These are phyloP conservation scores for Hydractinia echinata DNA, from an alignment of 30 jellyfish, hydroid and myxozoan species.

Conservation along the genomic window DNA sequence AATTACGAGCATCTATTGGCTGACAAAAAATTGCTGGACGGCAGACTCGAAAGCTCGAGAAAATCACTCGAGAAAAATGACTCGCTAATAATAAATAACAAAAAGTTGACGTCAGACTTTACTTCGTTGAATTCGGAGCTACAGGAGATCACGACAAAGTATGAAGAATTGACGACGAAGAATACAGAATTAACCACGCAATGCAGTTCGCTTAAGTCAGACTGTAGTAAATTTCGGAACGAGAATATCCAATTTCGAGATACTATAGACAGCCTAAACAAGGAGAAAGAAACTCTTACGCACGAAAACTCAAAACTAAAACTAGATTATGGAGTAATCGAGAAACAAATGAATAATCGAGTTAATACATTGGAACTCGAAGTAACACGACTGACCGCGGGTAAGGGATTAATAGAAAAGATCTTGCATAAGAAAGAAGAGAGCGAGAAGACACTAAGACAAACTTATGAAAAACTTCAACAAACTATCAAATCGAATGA, in stretches of 20 bases:
- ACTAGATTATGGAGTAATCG: not conserved
- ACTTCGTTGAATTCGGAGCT: not conserved
- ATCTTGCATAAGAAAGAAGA: conserved; percentile 25
- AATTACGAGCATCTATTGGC: not conserved
- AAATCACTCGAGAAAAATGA: not conserved
- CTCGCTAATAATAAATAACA: not conserved
- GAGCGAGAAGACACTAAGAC: conserved; percentile 8
- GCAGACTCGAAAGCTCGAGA: not conserved
- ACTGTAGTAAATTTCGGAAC: not conserved
- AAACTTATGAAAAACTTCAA: not conserved
- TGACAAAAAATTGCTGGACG: not conserved
- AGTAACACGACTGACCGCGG: not conserved
- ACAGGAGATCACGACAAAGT: not conserved
- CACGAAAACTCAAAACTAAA: not conserved
- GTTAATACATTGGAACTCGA: conserved; percentile 28
- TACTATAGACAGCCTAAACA: not conserved
- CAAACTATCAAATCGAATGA: not conserved
- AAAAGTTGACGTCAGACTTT: not conserved
- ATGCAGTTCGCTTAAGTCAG: not conserved
- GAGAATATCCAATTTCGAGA: conserved; percentile 11
- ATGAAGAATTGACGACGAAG: not conserved
- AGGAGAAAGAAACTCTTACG: conserved; percentile 5
- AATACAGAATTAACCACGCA: not conserved
- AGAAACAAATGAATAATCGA: conserved; percentile 19
- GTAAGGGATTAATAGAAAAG: conserved; percentile 13